Evolutionary conservation across 2,888 invertebrate genomes (phyloP).

Genomic region (Sphecodes monilicornis): DNA sequence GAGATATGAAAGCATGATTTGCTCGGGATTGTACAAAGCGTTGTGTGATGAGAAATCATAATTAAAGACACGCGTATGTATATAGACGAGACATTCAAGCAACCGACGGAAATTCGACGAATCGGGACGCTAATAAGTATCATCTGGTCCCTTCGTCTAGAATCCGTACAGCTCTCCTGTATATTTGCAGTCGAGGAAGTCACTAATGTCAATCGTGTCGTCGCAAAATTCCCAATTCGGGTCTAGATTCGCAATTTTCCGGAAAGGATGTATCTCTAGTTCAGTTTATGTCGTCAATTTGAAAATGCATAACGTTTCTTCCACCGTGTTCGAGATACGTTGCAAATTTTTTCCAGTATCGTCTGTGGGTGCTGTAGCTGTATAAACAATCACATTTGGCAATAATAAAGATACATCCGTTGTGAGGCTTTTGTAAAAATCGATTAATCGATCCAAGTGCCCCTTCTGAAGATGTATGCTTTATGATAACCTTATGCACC

Average conservation of each 20-base stretch:
- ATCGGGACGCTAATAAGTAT: not conserved
- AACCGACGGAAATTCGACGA: not conserved
- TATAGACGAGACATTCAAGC: not conserved
- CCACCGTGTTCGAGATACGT: not conserved
- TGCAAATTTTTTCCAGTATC: not conserved
- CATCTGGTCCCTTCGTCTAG: not conserved
- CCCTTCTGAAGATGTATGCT: not conserved
- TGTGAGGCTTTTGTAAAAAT: not conserved
- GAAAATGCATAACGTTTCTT: not conserved
- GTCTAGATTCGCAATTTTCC: not conserved
- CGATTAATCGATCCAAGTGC: not conserved
- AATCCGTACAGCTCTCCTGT: not conserved
- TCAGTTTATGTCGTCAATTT: not conserved
- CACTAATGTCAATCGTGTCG: not conserved
- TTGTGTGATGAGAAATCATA: conserved; percentile 1
- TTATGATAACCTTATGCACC: not conserved
- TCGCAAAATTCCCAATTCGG: not conserved
- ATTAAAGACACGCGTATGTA: not conserved
- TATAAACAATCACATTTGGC: not conserved
- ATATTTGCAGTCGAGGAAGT: not conserved
- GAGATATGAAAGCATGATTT: not conserved
- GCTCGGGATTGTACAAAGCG: not conserved
- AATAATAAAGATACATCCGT: not conserved
- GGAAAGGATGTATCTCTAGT: not conserved
- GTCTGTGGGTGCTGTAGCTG: not conserved